A percentile compares a stretch with the other conserved stretches of the same genome.
Evolutionary conservation across 2,888 invertebrate genomes (phyloP).

Genomic region (Choristoneura rosaceana): DNA sequence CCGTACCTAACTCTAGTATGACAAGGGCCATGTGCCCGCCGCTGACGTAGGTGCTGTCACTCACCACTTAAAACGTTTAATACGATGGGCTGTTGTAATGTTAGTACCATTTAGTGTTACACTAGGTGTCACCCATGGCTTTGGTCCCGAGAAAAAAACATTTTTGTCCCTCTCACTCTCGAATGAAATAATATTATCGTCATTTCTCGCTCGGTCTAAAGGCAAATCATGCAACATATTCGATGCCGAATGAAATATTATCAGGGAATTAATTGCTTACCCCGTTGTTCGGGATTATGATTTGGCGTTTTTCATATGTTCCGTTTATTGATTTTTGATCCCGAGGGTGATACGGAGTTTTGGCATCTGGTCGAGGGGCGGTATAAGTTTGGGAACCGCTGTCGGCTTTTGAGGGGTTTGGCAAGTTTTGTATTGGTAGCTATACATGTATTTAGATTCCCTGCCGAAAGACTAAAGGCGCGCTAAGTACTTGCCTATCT

Average conservation of each 20-base stretch:
- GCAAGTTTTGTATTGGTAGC: not conserved
- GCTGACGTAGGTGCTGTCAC: constrained; percentile 16
- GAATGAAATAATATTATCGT: too few relatives aligned
- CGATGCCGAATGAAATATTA: constrained; percentile 16
- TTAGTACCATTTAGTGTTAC: not conserved
- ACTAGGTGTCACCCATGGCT: too few relatives aligned
- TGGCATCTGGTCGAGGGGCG: not conserved
- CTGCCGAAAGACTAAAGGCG: not conserved
- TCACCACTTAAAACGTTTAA: not conserved
- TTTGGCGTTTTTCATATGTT: constrained; percentile 19
- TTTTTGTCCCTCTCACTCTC: too few relatives aligned
- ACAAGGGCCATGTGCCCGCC: constrained; percentile 1
- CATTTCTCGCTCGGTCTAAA: too few relatives aligned
- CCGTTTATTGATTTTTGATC: constrained; percentile 16
- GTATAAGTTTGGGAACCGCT: not conserved
- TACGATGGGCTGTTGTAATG: not conserved
- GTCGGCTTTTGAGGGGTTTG: not conserved
- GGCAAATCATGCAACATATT: not conserved
- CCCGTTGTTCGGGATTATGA: constrained; percentile 14
- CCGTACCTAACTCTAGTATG: constrained; percentile 9
- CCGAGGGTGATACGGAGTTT: constrained; percentile 3
- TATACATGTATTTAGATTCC: not conserved
- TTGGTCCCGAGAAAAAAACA: too few relatives aligned
- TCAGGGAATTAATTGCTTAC: constrained; percentile 3
- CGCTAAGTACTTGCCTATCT: too few relatives aligned